These are phyloP conservation scores for Lutraria lutraria DNA, from an alignment of 2,888 invertebrate genomes.

Conservation along the genomic window DNA sequence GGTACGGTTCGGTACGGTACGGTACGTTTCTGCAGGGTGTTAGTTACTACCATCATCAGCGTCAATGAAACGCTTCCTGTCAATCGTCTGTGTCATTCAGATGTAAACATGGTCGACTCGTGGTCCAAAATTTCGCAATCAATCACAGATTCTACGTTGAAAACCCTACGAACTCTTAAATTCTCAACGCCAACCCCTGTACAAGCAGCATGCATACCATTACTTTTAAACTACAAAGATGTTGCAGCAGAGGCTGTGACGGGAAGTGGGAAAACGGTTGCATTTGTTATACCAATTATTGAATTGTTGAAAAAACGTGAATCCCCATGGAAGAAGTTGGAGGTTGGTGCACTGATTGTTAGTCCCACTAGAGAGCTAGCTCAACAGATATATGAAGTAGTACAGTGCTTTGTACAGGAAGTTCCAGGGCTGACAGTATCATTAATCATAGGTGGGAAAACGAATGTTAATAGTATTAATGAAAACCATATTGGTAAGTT, in stretches of 20 bases:
- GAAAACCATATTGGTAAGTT: conserved; percentile 11
- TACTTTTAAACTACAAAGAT: conserved; percentile 96
- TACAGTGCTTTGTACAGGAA: conserved; percentile 82
- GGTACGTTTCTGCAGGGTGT: not conserved
- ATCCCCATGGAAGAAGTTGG: conserved; percentile 82
- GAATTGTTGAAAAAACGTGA: conserved; percentile 90
- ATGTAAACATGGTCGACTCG: conserved; percentile 74
- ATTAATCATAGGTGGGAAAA: conserved; percentile 92
- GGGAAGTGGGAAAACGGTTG: conserved; percentile 98
- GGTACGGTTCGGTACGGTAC: not conserved
- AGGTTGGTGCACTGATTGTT: conserved; percentile 94
- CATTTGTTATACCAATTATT: conserved; percentile 96
- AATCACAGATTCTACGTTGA: conserved; percentile 62
- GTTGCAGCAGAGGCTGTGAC: conserved; percentile 99
- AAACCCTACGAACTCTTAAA: conserved; percentile 68
- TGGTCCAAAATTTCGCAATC: conserved; percentile 70
- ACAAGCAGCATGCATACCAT: conserved; percentile 94
- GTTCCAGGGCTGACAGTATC: conserved; percentile 84
- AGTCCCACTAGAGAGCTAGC: conserved; percentile 99
- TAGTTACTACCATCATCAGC: not conserved
- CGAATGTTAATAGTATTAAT: not conserved
- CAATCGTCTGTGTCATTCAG: conserved; percentile 12
- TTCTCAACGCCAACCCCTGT: conserved; percentile 79
- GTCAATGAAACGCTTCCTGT: not conserved
- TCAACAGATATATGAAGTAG: conserved; percentile 92